Evolutionary conservation across 2,113 vertebrate species (phyloP), one percentile per base, ranked within the genome.

Genomic region (Plecturocebus donacophilus): DNA sequence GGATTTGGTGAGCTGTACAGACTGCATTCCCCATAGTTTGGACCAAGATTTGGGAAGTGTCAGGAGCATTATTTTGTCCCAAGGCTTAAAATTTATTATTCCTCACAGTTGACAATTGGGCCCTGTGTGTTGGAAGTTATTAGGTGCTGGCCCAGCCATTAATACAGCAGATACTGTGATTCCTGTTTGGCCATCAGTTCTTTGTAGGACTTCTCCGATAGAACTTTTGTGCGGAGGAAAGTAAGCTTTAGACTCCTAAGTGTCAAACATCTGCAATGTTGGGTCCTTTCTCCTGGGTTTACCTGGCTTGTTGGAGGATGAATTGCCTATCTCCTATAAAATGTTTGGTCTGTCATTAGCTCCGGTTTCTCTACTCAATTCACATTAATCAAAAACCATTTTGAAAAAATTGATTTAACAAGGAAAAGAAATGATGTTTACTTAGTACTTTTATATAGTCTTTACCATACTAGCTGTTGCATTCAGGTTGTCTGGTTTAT

Each of bases 321-420:
- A 71, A 45, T 8, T 87, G 13, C 35, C 32, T 49, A 2, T 40
- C 1, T 96, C 6, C n/a, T 81, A 8, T 16, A 27, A 17, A 21
- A 47, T 64, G 91, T 80, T 81, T 89, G 38, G 21, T 61, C 6
- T 79, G 16, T 87, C 2, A 45, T 75, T 92, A 58, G 11, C 27
- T 96, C 47, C n/a, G n/a, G 4, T 70, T 92, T 90, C 30, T 81
- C n/a, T 89, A 30, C 64, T 83, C n/a, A 96, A 75, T 80, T 94
- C 35, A 25, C 4, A 84, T 77, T 80, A 85, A 58, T 38, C 3
- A 8, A 52, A 87, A 81, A 16, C 3, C 25, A 58, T 66, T 89
- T 80, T 91, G 54, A 81, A 95, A 71, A 87, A 75, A 40, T 38
- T 71, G 35, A 32, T 38, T 84, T 85, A 56, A 49, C 4, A 25